Base-by-base conservation (phyloP, 35 echinoderm and acorn worm species). In the Apostichopus californicus region DNA sequence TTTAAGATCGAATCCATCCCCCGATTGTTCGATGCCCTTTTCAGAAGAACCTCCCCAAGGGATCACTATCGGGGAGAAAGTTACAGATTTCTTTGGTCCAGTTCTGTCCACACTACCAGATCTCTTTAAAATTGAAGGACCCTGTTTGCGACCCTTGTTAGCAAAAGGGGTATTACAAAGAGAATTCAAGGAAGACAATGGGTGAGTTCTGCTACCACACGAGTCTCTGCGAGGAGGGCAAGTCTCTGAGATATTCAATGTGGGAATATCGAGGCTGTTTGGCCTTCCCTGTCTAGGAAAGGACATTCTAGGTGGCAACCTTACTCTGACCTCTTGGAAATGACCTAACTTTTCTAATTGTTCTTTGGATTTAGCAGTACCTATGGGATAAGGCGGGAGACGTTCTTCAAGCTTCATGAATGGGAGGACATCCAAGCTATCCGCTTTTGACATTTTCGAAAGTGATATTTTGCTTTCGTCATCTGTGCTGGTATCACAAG, bases 21-120 rank as follows among this genome's bases (percentile, higher is more conserved):
- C 66, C 89, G 77, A 91, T 91, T 65, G 89, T 63, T 91, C 89
- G 89, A 91, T 91, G 26, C 89, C 72, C 89, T 91, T 73, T 59
- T 91, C 72, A 52, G 89, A 91, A 59, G 77, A 79, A 78, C 89
- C 89, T 78, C 89, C 89, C 89, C 89, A 91, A 61, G 89, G 89
- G 77, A 91, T 91, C 89, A 97, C 93, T 63, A 92, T 93, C 22
- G 95, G 95, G 34, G 95, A 97, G 86, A 97, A 97, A 87, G 95
- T 94, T 6, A 97, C 95, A 24, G 95, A 97, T 78, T 97, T 97
- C 80, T 97, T 97, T 72, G 90, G 90, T 77, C 93, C 91, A 22
- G 86, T 56, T 65, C 91, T 92, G 53, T 96, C 95, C 5, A 89
- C 91, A 77, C 95, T 97, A 14, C 80, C 87, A 70, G 86, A 92